Percentiles rank a stretch among this genome's conserved stretches.
phyloP scores from a whole-genome alignment of 2,888 invertebrate genomes.

The Abscondita cerata region DNA sequence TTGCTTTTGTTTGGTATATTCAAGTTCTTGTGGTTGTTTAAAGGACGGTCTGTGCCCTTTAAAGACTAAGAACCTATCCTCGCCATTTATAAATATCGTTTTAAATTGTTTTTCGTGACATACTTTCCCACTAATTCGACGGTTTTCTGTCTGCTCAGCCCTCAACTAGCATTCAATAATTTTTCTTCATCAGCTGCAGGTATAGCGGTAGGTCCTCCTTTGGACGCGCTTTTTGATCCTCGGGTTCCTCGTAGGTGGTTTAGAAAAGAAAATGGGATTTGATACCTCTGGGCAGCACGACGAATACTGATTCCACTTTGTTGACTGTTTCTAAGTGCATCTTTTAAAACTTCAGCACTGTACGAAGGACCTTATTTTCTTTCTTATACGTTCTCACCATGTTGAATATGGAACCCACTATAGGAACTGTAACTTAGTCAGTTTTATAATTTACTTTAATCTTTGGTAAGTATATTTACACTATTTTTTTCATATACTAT shows the following conservation, averaged over 20 bases:
- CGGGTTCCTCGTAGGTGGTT: conserved; percentile 4
- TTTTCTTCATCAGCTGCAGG: conserved; percentile 2
- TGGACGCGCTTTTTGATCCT: neutral
- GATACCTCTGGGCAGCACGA: no score
- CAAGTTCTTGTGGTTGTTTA: no score
- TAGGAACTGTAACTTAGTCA: neutral
- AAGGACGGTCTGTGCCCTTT: no score
- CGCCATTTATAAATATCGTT: neutral
- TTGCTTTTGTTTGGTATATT: no score
- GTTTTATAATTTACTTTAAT: neutral
- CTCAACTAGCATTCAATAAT: neutral
- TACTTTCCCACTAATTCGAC: neutral
- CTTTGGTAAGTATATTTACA: conserved; percentile 1
- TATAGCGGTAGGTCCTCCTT: conserved; percentile 2
- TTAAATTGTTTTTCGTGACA: neutral
- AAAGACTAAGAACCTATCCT: no score
- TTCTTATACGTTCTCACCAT: no score
- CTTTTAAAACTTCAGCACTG: neutral
- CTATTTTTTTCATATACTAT: neutral
- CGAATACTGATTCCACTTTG: neutral
- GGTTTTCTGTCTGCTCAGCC: neutral
- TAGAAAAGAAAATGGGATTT: conserved; percentile 4
- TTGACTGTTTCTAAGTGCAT: neutral
- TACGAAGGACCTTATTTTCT: no score
- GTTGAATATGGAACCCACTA: conserved; percentile 1